These are phyloP conservation scores for Gallinago paraguaiae DNA, from an alignment of 2,113 vertebrate species.

Conservation along the genomic window DNA sequence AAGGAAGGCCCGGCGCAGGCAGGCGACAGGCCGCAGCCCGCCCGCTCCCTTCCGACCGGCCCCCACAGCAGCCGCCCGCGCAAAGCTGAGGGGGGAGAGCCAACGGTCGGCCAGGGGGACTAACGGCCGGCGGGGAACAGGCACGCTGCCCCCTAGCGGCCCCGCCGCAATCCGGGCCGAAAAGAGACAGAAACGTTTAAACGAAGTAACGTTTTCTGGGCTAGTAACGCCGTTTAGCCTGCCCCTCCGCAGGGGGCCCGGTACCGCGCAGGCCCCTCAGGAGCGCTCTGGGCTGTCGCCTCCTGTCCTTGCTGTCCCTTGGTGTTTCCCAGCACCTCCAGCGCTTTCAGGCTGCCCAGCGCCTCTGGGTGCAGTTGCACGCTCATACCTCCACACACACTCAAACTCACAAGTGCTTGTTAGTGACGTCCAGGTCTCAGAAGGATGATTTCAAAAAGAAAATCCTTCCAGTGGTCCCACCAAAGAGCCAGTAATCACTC, in stretches of 20 bases:
- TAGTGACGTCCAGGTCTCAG: not conserved
- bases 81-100: too few species aligned
- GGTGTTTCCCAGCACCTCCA: not conserved
- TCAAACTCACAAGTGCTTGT: not conserved
- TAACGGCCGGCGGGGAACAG: too few species aligned
- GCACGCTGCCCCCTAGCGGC: not conserved
- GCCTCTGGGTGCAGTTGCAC: accelerated
- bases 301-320: not conserved
- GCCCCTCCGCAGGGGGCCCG: not conserved
- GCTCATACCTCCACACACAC: too few species aligned
- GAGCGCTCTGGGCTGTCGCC: not conserved
- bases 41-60: accelerated
- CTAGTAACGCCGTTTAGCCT: accelerated
- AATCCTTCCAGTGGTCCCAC: not conserved
- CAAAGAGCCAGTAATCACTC: not conserved
- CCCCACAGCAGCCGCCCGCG: accelerated
- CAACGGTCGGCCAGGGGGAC: not conserved
- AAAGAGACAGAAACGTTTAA: too few species aligned
- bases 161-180: accelerated
- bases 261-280: not conserved
- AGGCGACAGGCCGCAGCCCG: accelerated
- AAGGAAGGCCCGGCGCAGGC: accelerated
- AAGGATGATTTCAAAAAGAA: not conserved
- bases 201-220: accelerated
- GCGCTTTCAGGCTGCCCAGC: not conserved